Evolutionary conservation across 2,113 vertebrate genomes (phyloP).

Genomic region (Albula goreensis): DNA sequence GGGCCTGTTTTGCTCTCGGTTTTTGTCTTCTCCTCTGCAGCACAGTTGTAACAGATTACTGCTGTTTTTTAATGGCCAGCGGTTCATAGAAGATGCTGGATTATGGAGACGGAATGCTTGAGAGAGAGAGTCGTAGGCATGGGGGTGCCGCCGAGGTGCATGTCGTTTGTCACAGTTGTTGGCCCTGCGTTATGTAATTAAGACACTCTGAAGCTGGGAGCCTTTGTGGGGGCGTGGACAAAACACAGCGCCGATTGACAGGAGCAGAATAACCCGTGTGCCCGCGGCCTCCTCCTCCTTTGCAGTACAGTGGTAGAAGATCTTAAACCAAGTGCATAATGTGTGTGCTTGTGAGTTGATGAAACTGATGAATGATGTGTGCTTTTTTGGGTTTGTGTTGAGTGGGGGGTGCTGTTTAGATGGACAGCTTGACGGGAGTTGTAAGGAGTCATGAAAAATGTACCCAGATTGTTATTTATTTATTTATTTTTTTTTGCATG

Average conservation of each 20-base stretch:
- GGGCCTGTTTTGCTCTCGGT: neutral
- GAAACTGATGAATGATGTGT: neutral
- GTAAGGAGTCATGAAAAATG: too few relatives aligned
- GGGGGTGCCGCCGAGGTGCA: neutral
- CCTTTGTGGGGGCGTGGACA: neutral
- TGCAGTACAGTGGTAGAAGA: neutral
- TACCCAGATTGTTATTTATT: too few relatives aligned
- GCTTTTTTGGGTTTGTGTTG: too few relatives aligned
- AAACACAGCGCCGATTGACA: neutral
- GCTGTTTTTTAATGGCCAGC: neutral
- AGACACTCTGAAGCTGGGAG: neutral
- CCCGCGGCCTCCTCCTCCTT: neutral
- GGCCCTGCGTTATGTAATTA: neutral
- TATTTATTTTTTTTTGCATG: too few relatives aligned
- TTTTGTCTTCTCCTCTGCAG: neutral
- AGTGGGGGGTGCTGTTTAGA: too few relatives aligned
- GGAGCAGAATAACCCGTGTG: neutral
- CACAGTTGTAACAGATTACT: neutral
- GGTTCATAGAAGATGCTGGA: neutral
- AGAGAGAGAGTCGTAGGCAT: neutral
- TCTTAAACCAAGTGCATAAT: neutral
- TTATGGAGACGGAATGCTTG: neutral
- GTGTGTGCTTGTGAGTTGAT: neutral
- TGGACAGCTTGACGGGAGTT: too few relatives aligned
- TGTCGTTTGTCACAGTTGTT: neutral